phyloP scores from a whole-genome alignment of 2,888 invertebrate species.

The Cremastinae sp. region DNA sequence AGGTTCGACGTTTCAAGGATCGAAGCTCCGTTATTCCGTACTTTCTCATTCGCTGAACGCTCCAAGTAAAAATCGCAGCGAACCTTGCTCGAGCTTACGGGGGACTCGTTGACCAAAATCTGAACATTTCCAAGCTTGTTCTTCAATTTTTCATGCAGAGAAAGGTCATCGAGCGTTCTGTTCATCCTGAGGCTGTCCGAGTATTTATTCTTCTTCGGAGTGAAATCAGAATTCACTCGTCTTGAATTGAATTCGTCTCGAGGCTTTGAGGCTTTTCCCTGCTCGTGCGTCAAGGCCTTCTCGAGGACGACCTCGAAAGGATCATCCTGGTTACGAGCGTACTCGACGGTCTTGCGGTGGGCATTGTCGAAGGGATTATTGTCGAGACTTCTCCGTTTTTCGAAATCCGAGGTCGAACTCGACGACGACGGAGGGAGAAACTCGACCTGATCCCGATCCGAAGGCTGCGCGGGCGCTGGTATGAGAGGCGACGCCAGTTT shows the following conservation, averaged over 20 bases:
- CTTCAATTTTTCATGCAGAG: constrained; percentile 37
- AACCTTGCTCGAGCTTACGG: not conserved
- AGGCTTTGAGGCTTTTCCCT: constrained; percentile 16
- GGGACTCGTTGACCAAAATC: not conserved
- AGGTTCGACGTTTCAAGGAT: constrained; percentile 13
- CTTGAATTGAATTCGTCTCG: constrained; percentile 44
- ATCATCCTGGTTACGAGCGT: constrained; percentile 73
- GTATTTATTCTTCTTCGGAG: constrained; percentile 56
- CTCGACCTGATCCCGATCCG: constrained; percentile 14
- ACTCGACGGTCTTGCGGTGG: constrained; percentile 72
- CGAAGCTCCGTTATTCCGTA: not conserved
- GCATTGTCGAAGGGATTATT: constrained; percentile 77
- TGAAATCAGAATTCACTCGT: constrained; percentile 66
- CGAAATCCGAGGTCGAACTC: constrained; percentile 23
- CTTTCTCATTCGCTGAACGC: not conserved
- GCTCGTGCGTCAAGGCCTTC: constrained; percentile 65
- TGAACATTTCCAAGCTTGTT: not conserved
- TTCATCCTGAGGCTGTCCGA: constrained; percentile 68
- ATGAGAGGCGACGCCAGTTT: constrained; percentile 74
- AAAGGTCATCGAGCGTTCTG: constrained; percentile 68
- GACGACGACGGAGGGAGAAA: not conserved
- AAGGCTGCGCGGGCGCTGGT: constrained; percentile 64
- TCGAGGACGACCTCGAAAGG: constrained; percentile 75
- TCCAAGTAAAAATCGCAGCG: not conserved
- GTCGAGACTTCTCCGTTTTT: constrained; percentile 68